Base-by-base conservation (phyloP, 2,113 vertebrate species). In the Camelus dromedarius region DNA sequence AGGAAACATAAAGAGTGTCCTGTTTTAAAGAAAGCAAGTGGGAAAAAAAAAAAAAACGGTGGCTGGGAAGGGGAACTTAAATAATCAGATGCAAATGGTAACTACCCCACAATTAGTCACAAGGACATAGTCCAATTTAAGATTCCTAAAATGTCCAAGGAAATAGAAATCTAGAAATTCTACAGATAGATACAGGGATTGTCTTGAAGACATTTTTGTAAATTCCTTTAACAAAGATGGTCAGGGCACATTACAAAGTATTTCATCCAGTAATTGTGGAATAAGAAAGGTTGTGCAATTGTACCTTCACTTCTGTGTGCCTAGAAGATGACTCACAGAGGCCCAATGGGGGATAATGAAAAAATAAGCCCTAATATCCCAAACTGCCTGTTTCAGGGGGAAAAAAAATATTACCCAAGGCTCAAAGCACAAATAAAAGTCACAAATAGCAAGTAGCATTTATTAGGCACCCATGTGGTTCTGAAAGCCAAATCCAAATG, bases 361-460 rank as follows among this genome's bases (percentile, higher is more conserved):
- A 93, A 96, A 79, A 38, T 56, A 60, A 70, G 46, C 6, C 32
- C 58, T 76, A 89, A 46, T 81, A 77, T 48, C 86, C 77, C 35
- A 92, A 96, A 88, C 9, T 69, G 56, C 38, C 26, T 70, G 18
- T 48, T 83, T 94, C 79, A 26, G 32, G 16, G 20, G n/a, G 6
- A 19, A 56, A 89, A 67, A 67, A 91, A 48, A 18, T 26, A 93
- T 88, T 52, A 84, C 52, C 66, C 66, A 85, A 75, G 42, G 14
- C 77, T 91, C 94, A 95, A 89, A 86, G 84, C 72, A 88, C 60
- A 95, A 89, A 91, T 70, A 91, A 92, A 85, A 95, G 84, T 93
- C 93, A 95, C 54, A 67, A 80, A 58, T 62, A 62, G 35, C 84
- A 87, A 81, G 48, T 72, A 80, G 80, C 62, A 85, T 50, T 89